Evolutionary conservation across 2,797 vertebrate species (phyloP), one percentile per base, ranked within the genome.

Genomic region (Columba guinea): DNA sequence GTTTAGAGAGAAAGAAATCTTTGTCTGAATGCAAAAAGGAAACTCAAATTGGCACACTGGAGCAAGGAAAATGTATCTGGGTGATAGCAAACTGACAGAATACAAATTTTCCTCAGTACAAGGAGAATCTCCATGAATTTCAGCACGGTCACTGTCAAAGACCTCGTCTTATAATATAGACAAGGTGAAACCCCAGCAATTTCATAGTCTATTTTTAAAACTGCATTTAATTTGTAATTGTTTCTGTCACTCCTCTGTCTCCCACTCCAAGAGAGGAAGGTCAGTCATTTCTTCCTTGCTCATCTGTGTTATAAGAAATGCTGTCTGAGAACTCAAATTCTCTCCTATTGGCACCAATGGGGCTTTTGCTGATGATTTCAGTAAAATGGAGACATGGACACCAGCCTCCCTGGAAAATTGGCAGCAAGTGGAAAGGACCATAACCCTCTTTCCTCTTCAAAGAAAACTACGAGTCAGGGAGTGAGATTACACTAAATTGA

Each of bases 1-100:
- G 53, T 95, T 95, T 82, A 91, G 82, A 94, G 69, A 96, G 90
- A 96, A 94, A 94, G 96, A 94, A 95, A 95, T 90, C 93, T 89
- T 95, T 91, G 90, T 96, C 60, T 84, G 75, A 94, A 94, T 87
- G 78, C 71, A 85, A 92, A 94, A 84, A 84, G 74, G 88, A 96
- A 94, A 91, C 77, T 86, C 83, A 93, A 95, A 88, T 87, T 80
- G 90, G 82, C 65, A 93, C 96, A 93, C 84, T 41, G 80, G 82
- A 93, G 82, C 68, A 89, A 87, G 87, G 85, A 96, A 96, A 96
- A 97, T 96, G 68, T 91, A 96, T 94, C 88, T 94, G 91, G 67
- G 67, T 82, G 90, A 84, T 49, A 8, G 1, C 63, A 94, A 79
- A 87, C 51, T 82, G 85, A 46, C 35, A 85, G 82, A 94, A 91